Evolutionary conservation across 2,113 vertebrate genomes (phyloP), one percentile per base, ranked within the genome.

Genomic region (Sturnira hondurensis): DNA sequence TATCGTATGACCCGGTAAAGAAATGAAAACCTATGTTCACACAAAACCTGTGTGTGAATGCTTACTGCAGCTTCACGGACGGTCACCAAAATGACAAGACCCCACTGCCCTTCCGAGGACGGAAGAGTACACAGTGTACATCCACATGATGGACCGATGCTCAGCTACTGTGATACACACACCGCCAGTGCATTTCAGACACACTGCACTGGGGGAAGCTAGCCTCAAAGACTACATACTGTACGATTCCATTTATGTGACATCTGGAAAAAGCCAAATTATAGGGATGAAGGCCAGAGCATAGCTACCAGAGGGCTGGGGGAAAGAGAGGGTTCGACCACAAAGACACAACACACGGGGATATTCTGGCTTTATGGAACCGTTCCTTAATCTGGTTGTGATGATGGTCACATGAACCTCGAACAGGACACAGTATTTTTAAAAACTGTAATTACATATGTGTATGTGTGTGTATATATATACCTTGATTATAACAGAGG

Each of bases 231-330:
- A 80, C 24, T 41, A 74, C n/a, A 80, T 38, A 43, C 52, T 63
- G 15, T 19, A 38, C 61, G 71, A 84, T 47, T 71, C 88, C 45
- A 76, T 38, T 65, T 58, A 70, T 10, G n/a, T 26, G 43, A 86
- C 33, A 65, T 94, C 86, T 83, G 89, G 89, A 88, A 95, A 96
- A 96, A 85, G 26, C 68, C 67, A 83, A 95, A 92, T 95, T 67
- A 95, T 5, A 87, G 87, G 58, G 81, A 84, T 11, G 5, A 12
- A 93, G 63, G 77, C 76, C 16, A 93, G 52, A 89, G 52, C 24
- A 71, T 3, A 28, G 61, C 11, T 50, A 80, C 88, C 84, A 97
- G 83, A 80, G 43, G 28, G 24, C 45, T 91, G n/a, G 54, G 36
- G 24, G n/a, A 28, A 45, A 81, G 20, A 50, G 68, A 63, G 16